Evolutionary conservation across 2,113 vertebrate species (phyloP).

Genomic region (Mesitornis unicolor): DNA sequence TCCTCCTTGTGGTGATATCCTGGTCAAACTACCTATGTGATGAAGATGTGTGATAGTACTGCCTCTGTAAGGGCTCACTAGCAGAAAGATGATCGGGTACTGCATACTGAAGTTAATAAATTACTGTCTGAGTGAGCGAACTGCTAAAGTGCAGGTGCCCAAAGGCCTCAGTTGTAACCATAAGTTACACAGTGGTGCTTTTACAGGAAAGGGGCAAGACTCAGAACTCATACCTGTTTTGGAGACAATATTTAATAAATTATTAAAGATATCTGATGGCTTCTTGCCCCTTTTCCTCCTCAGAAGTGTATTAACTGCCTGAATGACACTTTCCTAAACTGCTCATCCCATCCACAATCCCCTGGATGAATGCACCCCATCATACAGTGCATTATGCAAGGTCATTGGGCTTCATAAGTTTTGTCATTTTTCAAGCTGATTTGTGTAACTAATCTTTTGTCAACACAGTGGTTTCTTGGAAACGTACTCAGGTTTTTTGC

Average conservation of each 20-base stretch:
- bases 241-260: not conserved
- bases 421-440: not conserved
- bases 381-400: not conserved
- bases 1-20: not conserved
- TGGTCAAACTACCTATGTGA: not conserved
- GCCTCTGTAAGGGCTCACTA: not conserved
- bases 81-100: not conserved
- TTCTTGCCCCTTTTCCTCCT: not conserved
- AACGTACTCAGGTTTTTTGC: not conserved
- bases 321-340: not conserved
- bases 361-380: not conserved
- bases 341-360: not conserved
- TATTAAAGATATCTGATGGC: not conserved
- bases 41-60: not conserved
- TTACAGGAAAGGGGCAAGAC: not conserved
- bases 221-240: not conserved
- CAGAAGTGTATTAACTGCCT: not conserved
- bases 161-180: not conserved
- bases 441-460: not conserved
- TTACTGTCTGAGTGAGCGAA: not conserved
- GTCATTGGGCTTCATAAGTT: not conserved
- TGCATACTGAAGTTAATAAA: not conserved
- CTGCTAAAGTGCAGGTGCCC: not conserved
- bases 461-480: not conserved
- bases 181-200: not conserved